Evolutionary conservation across 2,113 vertebrate species (phyloP), one percentile per base, ranked within the genome.

Genomic region (Nycticryphes semicollaris): DNA sequence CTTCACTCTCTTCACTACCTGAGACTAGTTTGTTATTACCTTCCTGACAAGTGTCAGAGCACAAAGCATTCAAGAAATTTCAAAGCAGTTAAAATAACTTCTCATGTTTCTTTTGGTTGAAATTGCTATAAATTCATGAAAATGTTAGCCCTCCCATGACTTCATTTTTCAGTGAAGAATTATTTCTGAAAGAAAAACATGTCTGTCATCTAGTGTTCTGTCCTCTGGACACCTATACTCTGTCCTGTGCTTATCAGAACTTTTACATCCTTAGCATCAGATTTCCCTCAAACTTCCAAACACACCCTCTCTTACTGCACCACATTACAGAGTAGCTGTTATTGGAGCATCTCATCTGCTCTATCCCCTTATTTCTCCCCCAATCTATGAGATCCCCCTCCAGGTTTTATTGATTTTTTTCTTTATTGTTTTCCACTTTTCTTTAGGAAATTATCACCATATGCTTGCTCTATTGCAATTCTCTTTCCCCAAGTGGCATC

Each of bases 401-500:
- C 35, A 93, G 69, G 48, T 84, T 92, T 93, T 91, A 96, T 79
- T 94, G 91, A 89, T 67, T 69, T 87, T 85, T 66, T 87, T 57
- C 56, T 47, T 63, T 57, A 62, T 88, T 91, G 60, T 87, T 91
- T 91, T 64, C 27, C 24, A 64, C 43, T 94, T 94, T 78, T 89
- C 87, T 89, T 76, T 87, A 94, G 89, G 66, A 97, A 96, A 87
- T 96, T 78, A 73, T 63, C 89, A 84, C 89, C 91, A 87, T 95
- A 96, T 94, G 94, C 74, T 91, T 93, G 30, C 66, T 82, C 66
- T 87, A 60, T n/a, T 89, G 70, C 69, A 72, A 25, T 84, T 89
- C 35, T 57, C 53, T 94, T 93, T 87, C 79, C 81, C 74, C 57
- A 87, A 13, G 84, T 82, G 87, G 19, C 57, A 85, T 76, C 66